These are phyloP conservation scores for Sebastes steindachneri DNA, from an alignment of 2,797 vertebrate genomes.

Conservation along the genomic window DNA sequence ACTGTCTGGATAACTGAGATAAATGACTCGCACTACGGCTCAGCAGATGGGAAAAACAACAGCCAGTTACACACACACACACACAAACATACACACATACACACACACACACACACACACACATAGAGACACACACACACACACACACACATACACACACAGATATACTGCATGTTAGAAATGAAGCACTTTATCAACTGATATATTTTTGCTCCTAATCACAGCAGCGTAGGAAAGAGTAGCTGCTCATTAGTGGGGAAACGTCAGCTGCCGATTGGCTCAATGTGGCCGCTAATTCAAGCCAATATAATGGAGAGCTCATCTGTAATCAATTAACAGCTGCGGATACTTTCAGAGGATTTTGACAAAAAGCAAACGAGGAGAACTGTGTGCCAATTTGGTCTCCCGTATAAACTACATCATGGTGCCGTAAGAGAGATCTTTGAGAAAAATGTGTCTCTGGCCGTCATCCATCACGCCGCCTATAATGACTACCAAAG, in stretches of 20 bases:
- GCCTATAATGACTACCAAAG: constrained; percentile 1
- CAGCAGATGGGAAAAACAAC: constrained; percentile 74
- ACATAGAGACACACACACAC: background rate
- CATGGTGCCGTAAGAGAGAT: background rate
- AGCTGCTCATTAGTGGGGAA: constrained; percentile 54
- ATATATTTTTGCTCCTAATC: constrained; percentile 38
- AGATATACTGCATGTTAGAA: constrained; percentile 27
- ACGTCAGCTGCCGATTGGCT: constrained; percentile 50
- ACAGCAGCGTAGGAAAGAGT: constrained; percentile 38
- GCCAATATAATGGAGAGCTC: constrained; percentile 33
- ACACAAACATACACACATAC: background rate
- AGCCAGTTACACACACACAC: constrained; percentile 6
- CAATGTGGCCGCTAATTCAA: constrained; percentile 38
- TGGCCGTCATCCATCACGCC: constrained; percentile 23
- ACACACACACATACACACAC: background rate
- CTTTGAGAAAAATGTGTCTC: constrained; percentile 8
- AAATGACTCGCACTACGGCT: constrained; percentile 69
- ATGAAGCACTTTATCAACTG: constrained; percentile 27
- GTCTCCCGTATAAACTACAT: constrained; percentile 14
- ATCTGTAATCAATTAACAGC: constrained; percentile 67
- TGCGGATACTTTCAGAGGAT: constrained; percentile 17
- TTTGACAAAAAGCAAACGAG: constrained; percentile 29
- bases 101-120: background rate
- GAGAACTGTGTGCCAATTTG: constrained; percentile 4
- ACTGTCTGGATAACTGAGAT: constrained; percentile 83